Conservation (phyloP, 2,888 invertebrate genomes). For the Gastrophysa polygoni region DNA sequence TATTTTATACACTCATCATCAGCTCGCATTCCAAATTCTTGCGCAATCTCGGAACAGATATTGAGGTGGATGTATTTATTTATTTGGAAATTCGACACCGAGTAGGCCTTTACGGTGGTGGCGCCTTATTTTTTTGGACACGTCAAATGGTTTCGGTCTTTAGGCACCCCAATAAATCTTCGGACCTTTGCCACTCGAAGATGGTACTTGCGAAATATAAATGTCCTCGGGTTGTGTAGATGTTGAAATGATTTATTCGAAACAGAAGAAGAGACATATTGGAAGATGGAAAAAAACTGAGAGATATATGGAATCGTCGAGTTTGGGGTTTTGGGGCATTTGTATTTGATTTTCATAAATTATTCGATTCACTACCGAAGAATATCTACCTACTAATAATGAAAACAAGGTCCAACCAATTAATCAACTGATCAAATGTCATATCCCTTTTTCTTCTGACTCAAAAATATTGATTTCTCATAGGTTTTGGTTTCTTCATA, state of each 20-base stretch:
- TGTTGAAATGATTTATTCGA: constrained; percentile 17
- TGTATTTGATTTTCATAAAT: no score
- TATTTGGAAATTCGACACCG: constrained; percentile 41
- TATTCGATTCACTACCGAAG: no score
- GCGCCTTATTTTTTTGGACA: constrained; percentile 42
- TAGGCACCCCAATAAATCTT: constrained; percentile 33
- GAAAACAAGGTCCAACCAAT: no score
- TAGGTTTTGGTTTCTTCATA: no score
- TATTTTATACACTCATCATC: not conserved
- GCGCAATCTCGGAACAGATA: constrained; percentile 17
- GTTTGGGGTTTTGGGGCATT: no score
- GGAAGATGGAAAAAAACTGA: no score
- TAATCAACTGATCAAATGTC: no score
- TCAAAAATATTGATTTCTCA: no score
- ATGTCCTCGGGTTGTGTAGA: constrained; percentile 10
- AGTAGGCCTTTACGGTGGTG: constrained; percentile 35
- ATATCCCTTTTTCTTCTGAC: no score
- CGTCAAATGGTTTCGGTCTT: constrained; percentile 26
- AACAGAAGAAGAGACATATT: not conserved
- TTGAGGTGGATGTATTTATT: constrained; percentile 19
- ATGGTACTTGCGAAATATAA: constrained; percentile 10
- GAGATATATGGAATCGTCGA: no score
- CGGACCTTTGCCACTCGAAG: constrained; percentile 17
- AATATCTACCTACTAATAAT: no score
- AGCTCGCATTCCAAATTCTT: constrained; percentile 1